phyloP scores from a whole-genome alignment of 2,113 vertebrate genomes.

The Paralichthys olivaceus region DNA sequence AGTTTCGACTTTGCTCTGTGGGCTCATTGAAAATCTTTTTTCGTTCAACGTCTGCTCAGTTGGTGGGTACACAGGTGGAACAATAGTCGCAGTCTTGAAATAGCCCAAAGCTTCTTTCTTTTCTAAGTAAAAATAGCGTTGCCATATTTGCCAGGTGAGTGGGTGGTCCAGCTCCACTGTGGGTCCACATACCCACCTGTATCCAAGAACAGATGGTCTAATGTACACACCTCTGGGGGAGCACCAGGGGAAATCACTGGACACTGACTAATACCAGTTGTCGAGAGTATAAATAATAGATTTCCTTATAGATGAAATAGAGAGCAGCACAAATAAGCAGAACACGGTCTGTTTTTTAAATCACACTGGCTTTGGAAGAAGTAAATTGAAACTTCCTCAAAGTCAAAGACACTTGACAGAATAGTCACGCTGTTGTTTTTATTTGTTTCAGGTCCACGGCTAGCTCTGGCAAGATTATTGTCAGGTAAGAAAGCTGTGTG shows the following conservation, averaged over 20 bases:
- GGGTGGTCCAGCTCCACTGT: slow-evolving; percentile 29
- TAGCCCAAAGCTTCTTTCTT: neutral
- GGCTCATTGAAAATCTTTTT: neutral
- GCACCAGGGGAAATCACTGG: slow-evolving; percentile 5
- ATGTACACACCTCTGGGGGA: neutral
- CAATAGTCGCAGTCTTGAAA: slow-evolving; percentile 31
- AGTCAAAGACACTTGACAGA: slow-evolving; percentile 1
- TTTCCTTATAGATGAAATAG: neutral
- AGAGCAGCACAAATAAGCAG: neutral
- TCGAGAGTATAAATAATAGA: neutral
- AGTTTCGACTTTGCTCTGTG: neutral
- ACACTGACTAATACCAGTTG: neutral
- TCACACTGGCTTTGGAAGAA: neutral
- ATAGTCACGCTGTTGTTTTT: slow-evolving; percentile 69
- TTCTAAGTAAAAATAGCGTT: slow-evolving; percentile 18
- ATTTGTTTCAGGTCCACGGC: slow-evolving; percentile 79
- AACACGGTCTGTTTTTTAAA: neutral
- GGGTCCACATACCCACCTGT: slow-evolving; percentile 36
- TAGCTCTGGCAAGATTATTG: slow-evolving; percentile 85
- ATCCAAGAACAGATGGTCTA: slow-evolving; percentile 40
- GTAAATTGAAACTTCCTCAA: neutral
- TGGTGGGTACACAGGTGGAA: slow-evolving; percentile 24
- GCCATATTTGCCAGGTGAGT: slow-evolving; percentile 31
- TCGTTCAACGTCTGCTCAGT: neutral
- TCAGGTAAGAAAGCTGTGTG: slow-evolving; percentile 83